Conservation (phyloP, 2,113 vertebrate species). For the Cercocebus atys region DNA sequence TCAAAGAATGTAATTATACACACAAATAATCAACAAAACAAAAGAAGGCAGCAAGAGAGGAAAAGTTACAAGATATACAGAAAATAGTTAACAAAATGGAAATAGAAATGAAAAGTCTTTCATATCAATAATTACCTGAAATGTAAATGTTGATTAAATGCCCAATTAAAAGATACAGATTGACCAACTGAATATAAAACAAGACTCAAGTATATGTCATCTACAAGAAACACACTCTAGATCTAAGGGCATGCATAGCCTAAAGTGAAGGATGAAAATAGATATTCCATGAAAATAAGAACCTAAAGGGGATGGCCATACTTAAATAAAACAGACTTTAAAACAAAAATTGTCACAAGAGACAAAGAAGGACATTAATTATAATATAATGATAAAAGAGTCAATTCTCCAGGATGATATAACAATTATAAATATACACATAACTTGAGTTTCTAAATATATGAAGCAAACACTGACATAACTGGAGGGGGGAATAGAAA, state of each 20-base stretch:
- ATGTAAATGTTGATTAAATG: not conserved
- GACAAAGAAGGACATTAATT: not conserved
- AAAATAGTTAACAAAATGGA: not conserved
- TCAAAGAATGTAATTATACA: not conserved
- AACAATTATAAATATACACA: not conserved
- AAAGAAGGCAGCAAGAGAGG: not conserved
- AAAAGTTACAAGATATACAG: not conserved
- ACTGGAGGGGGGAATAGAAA: not conserved
- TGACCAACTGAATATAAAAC: not conserved
- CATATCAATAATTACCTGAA: not conserved
- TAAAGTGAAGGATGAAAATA: not conserved
- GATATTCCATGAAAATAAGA: not conserved
- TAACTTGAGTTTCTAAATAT: not conserved
- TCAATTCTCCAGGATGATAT: not conserved
- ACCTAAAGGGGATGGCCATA: not conserved
- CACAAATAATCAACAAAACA: not conserved
- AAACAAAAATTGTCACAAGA: not conserved
- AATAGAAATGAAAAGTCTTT: not conserved
- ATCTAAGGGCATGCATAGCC: not conserved
- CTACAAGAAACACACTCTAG: not conserved
- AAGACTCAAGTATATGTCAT: not conserved
- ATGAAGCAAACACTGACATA: not conserved
- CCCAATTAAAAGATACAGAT: not conserved
- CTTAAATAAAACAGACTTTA: not conserved
- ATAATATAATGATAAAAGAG: not conserved